A percentile compares a stretch with the other conserved stretches of the same genome.
Conservation (phyloP, 2,113 vertebrate genomes). For the Apodemus sylvaticus region DNA sequence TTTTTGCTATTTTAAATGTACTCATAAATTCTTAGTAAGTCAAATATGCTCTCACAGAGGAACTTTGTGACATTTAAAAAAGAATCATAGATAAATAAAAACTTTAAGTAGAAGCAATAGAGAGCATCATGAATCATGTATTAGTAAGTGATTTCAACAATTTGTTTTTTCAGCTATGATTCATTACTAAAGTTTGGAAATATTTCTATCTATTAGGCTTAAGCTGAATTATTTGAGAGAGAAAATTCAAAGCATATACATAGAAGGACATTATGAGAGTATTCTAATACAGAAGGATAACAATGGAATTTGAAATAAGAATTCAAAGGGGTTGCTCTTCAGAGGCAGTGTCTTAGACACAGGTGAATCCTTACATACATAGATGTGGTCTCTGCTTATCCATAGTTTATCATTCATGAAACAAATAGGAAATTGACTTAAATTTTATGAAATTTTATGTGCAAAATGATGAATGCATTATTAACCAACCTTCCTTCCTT, state of each 20-base stretch:
- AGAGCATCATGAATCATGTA: conserved; percentile 36
- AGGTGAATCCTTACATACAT: not conserved
- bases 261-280: not conserved
- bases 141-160: conserved; percentile 57
- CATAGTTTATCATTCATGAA: not conserved
- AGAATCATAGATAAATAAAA: conserved; percentile 50
- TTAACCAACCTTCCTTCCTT: too few relatives aligned
- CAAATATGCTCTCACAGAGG: conserved; percentile 35
- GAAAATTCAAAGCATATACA: conserved; percentile 27
- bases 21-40: conserved; percentile 41
- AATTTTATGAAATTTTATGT: not conserved
- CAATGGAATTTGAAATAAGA: not conserved
- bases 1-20: conserved; percentile 68
- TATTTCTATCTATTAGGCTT: conserved; percentile 47
- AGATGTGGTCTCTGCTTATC: not conserved
- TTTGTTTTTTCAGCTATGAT: conserved; percentile 55
- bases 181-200: conserved; percentile 36
- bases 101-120: not conserved
- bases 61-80: conserved; percentile 63
- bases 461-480: not conserved
- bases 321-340: not conserved
- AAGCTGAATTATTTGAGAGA: conserved; percentile 19
- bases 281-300: not conserved
- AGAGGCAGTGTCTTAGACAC: not conserved
- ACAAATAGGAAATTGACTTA: not conserved